These are phyloP conservation scores for Tursiops truncatus DNA, from an alignment of 2,113 vertebrate species.

Conservation along the genomic window DNA sequence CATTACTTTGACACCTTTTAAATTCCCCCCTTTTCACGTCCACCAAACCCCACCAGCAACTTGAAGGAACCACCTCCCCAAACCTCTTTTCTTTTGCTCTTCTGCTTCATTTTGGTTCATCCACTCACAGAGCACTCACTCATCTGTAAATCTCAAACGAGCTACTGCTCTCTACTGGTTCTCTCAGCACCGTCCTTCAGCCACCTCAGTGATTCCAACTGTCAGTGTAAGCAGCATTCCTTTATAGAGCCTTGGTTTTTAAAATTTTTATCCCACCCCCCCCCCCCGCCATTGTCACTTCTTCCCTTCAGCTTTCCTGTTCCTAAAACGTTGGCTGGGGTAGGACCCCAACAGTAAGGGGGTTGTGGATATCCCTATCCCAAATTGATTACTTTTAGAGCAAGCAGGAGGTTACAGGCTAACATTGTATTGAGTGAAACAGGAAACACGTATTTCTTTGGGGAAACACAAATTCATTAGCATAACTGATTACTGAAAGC, in stretches of 20 bases:
- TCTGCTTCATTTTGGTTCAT: background rate
- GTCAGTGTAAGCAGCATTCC: background rate
- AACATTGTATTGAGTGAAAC: background rate
- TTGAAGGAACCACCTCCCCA: background rate
- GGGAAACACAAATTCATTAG: background rate
- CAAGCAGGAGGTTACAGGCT: background rate
- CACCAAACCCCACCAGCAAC: no score
- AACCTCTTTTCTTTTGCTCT: background rate
- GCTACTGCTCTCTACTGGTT: fast-evolving
- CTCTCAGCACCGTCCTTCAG: background rate
- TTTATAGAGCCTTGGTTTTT: background rate
- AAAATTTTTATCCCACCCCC: background rate
- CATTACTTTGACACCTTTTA: background rate
- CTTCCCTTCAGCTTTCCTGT: background rate
- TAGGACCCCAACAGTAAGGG: background rate
- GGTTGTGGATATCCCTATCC: background rate
- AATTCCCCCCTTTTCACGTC: background rate
- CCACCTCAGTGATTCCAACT: background rate
- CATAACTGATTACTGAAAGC: background rate
- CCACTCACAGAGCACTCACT: background rate
- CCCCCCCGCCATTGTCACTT: fast-evolving
- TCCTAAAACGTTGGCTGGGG: background rate
- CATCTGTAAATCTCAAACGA: background rate
- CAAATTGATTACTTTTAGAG: background rate
- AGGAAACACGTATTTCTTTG: background rate